Evolutionary conservation across 2,888 invertebrate genomes (phyloP), one percentile per base, ranked within the genome.

Genomic region (Disparrhopalites patrizii): DNA sequence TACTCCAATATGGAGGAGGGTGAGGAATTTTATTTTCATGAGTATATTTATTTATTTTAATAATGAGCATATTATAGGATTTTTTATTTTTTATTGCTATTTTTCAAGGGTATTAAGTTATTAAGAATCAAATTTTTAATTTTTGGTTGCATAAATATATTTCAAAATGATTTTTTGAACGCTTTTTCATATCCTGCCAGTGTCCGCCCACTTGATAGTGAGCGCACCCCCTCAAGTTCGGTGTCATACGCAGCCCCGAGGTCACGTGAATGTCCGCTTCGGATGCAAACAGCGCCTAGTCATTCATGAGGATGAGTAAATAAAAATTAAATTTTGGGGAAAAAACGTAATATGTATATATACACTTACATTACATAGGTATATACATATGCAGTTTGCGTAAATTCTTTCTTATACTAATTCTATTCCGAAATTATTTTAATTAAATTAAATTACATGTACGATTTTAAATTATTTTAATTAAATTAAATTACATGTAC

Each of bases 181-280:
- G 27, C 27, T 54, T 54, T 27, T 54, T 3, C 4, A 54, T 10
- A 27, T 10, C 43, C 13, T n/a, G 33, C 23, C 31, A 64, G 66
- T 66, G 1, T 27, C 66, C 18, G 23, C 66, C 20, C 60, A 61
- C 30, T 23, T 60, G n/a, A 47, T 55, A 27, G 15, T 61, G 1
- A 38, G 27, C 61, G 67, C 60, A 38, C 27, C 4, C 61, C 70
- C 30, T 52, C 67, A 36, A 43, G 23, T 65, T 1, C 54, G 73
- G 30, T 73, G 73, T 55, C 69, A 70, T 40, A 69, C 69, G 8
- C 68, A 70, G 40, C 70, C 73, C 4, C 58, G 63, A 15, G 62
- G 56, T 1, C 60, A 62, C 2, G 43, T 73, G 4, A n/a, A 30
- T 7, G 65, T 60, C 5, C 56, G 61, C 25, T 67, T 72, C 31